phyloP scores from a whole-genome alignment of 2,888 invertebrate genomes.

The Pyrrhia umbra region DNA sequence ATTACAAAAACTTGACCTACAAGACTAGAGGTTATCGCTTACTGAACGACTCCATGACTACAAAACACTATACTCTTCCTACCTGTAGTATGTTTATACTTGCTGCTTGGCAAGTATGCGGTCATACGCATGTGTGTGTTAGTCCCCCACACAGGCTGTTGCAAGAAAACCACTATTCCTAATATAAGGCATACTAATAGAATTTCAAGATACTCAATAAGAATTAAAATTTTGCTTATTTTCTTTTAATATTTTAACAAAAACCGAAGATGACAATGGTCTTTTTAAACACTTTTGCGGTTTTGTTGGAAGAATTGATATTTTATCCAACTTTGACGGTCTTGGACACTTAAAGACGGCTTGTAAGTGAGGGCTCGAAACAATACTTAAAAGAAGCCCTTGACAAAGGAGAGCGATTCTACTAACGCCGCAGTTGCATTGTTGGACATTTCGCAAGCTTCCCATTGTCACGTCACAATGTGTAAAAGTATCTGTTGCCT shows the following conservation, averaged over 20 bases:
- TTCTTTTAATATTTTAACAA: slow-evolving; percentile 6
- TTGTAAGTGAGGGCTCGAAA: slow-evolving; percentile 32
- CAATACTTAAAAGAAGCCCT: slow-evolving; percentile 43
- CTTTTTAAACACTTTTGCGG: slow-evolving; percentile 14
- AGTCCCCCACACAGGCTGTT: too few species aligned
- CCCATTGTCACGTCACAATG: slow-evolving; percentile 4
- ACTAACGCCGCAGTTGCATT: slow-evolving; percentile 2
- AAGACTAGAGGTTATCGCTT: background rate
- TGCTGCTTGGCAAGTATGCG: too few species aligned
- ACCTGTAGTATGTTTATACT: too few species aligned
- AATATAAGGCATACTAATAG: too few species aligned
- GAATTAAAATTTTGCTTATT: background rate
- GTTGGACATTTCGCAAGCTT: slow-evolving; percentile 19
- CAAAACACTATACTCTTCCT: too few species aligned
- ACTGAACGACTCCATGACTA: too few species aligned
- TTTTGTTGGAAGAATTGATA: slow-evolving; percentile 33
- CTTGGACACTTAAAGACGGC: slow-evolving; percentile 26
- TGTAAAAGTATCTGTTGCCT: background rate
- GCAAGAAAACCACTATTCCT: too few species aligned
- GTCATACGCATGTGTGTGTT: too few species aligned
- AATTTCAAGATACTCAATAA: too few species aligned
- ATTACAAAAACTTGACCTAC: background rate
- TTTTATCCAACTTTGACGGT: slow-evolving; percentile 31
- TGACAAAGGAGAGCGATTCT: slow-evolving; percentile 21
- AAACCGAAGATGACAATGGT: slow-evolving; percentile 10